Conservation (phyloP, 1,140 invertebrate species). For the Tetranychus urticae region DNA sequence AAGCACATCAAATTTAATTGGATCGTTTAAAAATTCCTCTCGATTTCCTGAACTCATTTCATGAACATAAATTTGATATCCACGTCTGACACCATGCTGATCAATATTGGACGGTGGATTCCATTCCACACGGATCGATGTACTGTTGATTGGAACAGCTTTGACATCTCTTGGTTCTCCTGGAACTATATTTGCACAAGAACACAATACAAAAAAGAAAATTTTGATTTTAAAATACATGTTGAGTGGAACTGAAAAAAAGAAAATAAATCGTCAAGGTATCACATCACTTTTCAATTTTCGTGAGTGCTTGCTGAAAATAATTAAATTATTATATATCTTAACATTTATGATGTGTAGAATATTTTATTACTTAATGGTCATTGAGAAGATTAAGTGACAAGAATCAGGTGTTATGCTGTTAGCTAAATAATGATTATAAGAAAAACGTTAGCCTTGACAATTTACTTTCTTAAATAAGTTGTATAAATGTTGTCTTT, state of each 20-base stretch:
- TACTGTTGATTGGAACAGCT: conserved; percentile 66
- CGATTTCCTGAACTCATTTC: conserved; percentile 61
- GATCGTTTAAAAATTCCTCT: conserved; percentile 24
- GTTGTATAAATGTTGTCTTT: no score
- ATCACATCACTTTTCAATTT: background rate
- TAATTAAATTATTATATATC: no score
- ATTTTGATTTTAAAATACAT: no score
- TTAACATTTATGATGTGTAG: no score
- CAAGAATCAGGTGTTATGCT: no score
- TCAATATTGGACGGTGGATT: conserved; percentile 65
- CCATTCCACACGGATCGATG: conserved; percentile 72
- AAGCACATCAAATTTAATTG: conserved; percentile 40
- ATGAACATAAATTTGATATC: conserved; percentile 84
- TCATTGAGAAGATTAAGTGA: no score
- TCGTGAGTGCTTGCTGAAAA: no score
- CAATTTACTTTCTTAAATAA: no score
- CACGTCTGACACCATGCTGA: conserved; percentile 81
- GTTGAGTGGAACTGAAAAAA: background rate
- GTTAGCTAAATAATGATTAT: no score
- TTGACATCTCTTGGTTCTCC: conserved; percentile 77
- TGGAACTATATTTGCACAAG: conserved; percentile 42
- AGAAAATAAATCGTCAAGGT: background rate
- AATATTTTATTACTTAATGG: no score
- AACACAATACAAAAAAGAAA: no score
- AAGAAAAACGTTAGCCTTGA: no score